phyloP scores from a whole-genome alignment of 2,888 invertebrate genomes.

The Drosophila kambysellisi region DNA sequence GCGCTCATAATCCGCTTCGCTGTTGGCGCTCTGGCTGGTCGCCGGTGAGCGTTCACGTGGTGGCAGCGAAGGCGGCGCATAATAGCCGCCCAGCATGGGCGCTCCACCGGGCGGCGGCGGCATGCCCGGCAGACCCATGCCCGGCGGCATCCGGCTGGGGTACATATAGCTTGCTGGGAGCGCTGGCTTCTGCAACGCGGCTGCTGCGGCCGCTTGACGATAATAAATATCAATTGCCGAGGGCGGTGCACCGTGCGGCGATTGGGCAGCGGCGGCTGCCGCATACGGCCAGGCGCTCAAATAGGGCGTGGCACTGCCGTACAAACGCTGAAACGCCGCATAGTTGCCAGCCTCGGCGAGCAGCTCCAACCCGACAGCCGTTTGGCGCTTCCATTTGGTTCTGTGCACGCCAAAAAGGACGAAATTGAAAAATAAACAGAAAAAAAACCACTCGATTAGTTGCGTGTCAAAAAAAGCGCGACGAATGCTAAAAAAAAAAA shows the following conservation, averaged over 20 bases:
- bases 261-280: constrained; percentile 85
- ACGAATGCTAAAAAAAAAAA: constrained; percentile 43
- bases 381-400: constrained; percentile 99
- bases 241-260: constrained; percentile 88
- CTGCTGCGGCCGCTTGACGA: constrained; percentile 90
- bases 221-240: constrained; percentile 92
- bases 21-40: constrained; percentile 72
- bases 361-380: constrained; percentile 98
- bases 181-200: constrained; percentile 94
- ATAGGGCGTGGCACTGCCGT: constrained; percentile 90
- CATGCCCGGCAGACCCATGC: constrained; percentile 78
- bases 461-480: constrained; percentile 23
- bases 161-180: constrained; percentile 88
- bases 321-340: constrained; percentile 98
- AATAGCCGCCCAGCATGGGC: constrained; percentile 86
- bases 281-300: constrained; percentile 87
- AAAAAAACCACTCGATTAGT: constrained; percentile 32
- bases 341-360: constrained; percentile 99
- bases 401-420: constrained; percentile 82
- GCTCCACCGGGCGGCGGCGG: constrained; percentile 69
- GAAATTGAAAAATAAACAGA: neutral
- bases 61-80: constrained; percentile 83
- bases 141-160: constrained; percentile 85
- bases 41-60: constrained; percentile 69
- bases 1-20: constrained; percentile 70